phyloP scores from a whole-genome alignment of 2,113 vertebrate species.

The Uropsilus gracilis region DNA sequence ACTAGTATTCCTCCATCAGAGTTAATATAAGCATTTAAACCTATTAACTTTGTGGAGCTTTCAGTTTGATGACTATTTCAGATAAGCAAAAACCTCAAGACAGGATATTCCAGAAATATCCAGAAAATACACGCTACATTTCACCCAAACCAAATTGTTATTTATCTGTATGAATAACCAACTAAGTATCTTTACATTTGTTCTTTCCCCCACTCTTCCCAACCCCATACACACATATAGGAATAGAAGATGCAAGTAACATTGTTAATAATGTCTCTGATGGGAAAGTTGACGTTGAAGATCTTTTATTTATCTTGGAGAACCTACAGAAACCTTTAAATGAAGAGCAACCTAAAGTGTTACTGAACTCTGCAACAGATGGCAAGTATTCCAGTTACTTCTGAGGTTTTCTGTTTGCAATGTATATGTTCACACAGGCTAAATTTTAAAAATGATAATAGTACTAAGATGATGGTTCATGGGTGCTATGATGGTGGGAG shows the following conservation, averaged over 20 bases:
- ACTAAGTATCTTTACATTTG: background rate
- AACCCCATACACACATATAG: background rate
- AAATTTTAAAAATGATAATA: no score
- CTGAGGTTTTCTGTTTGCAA: background rate
- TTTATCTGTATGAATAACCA: background rate
- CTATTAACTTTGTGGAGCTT: background rate
- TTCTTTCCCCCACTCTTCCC: background rate
- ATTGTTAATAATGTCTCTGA: constrained; percentile 1
- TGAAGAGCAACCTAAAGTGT: background rate
- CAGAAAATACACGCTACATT: background rate
- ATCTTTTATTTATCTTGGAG: constrained; percentile 27
- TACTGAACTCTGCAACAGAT: background rate
- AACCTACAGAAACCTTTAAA: background rate
- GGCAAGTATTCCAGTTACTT: constrained; percentile 13
- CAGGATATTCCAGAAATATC: background rate
- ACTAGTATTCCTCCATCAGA: no score
- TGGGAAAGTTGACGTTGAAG: constrained; percentile 45
- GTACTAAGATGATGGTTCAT: no score
- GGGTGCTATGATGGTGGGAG: no score
- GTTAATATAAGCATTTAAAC: background rate
- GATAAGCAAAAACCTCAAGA: background rate
- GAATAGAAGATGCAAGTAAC: constrained; percentile 29
- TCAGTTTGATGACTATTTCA: background rate
- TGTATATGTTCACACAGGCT: background rate
- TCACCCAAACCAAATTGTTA: background rate